Percentiles rank a stretch among this genome's conserved stretches.
Conservation (phyloP, 2,888 invertebrate species). For the Frankliniella fusca region DNA sequence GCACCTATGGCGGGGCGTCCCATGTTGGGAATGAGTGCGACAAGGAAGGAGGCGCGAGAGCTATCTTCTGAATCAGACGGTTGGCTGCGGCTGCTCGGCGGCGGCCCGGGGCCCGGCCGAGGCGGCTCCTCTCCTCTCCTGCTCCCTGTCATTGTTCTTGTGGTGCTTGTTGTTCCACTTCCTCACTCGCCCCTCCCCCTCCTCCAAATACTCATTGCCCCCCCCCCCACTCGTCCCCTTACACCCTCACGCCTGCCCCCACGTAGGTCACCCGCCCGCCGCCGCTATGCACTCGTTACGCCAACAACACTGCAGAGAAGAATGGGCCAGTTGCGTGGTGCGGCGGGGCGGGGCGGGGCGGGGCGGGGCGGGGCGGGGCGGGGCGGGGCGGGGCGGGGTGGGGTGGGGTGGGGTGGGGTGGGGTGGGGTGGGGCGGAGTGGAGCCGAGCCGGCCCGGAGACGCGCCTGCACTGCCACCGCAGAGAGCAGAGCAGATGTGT, state of each 20-base stretch:
- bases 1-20: too few species aligned
- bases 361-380: background rate
- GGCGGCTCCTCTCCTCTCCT: background rate
- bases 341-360: background rate
- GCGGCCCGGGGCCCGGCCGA: too few species aligned
- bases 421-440: background rate
- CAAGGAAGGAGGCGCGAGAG: too few species aligned
- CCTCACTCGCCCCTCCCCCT: background rate
- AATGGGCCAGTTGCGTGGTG: background rate
- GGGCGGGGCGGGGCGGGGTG: background rate
- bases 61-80: too few species aligned
- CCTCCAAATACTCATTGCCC: background rate
- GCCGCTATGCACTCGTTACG: background rate
- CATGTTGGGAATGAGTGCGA: too few species aligned
- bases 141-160: background rate
- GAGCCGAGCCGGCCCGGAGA: too few species aligned
- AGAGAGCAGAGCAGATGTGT: background rate
- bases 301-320: background rate
- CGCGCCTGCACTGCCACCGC: background rate
- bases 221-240: background rate
- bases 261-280: background rate
- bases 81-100: too few species aligned
- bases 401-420: background rate
- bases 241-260: background rate
- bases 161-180: background rate